Evolutionary conservation across 1,140 invertebrate genomes (phyloP).

Genomic region (Drosophila littoralis): DNA sequence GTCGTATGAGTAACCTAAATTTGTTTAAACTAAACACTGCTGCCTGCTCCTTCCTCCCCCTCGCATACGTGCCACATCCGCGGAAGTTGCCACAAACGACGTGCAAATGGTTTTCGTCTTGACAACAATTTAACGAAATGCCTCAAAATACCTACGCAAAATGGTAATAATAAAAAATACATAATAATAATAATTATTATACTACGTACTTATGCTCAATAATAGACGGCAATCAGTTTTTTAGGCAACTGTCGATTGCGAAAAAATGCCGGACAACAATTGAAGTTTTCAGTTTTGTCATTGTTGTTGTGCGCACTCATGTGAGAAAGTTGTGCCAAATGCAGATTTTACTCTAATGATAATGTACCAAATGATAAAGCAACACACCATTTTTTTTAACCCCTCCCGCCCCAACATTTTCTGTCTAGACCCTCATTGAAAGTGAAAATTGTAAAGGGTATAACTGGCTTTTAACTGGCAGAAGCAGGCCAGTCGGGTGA

Average conservation of each 20-base stretch:
- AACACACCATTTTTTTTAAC: background rate
- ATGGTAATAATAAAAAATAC: conserved; percentile 9
- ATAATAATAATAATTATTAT: conserved; percentile 31
- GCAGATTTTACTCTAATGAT: conserved; percentile 65
- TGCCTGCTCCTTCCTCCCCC: too few relatives aligned
- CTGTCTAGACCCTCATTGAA: too few relatives aligned
- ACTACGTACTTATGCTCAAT: conserved; percentile 58
- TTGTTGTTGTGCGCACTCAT: conserved; percentile 57
- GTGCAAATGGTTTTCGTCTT: conserved; percentile 29
- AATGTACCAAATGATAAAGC: conserved; percentile 36
- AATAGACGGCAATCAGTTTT: conserved; percentile 71
- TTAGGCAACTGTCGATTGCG: conserved; percentile 53
- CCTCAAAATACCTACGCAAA: conserved; percentile 28
- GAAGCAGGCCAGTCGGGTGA: too few relatives aligned
- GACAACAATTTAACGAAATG: conserved; percentile 21
- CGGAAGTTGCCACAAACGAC: conserved; percentile 1
- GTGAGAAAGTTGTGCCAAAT: conserved; percentile 79
- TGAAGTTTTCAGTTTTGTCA: conserved; percentile 36
- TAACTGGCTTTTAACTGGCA: too few relatives aligned
- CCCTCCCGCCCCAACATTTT: background rate
- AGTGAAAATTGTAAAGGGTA: too few relatives aligned
- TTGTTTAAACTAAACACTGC: background rate
- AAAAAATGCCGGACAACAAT: conserved; percentile 52
- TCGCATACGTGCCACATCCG: background rate
- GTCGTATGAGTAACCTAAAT: conserved; percentile 55